Percentiles rank a stretch among this genome's conserved stretches.
Evolutionary conservation across 2,888 invertebrate species (phyloP).

Genomic region (Scaptomyza flava): DNA sequence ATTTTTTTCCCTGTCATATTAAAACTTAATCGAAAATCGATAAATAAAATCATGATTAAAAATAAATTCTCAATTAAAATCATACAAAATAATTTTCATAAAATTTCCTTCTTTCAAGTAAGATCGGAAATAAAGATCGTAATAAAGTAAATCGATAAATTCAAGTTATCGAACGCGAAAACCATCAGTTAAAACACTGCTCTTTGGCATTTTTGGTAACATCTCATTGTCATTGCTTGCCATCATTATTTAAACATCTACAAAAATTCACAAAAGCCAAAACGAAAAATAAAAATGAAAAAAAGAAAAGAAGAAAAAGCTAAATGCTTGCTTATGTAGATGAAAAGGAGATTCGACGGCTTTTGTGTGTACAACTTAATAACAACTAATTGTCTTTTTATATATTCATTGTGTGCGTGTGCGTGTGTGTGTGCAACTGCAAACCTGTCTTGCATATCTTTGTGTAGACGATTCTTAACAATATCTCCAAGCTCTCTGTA

Average conservation of each 20-base stretch:
- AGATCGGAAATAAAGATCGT: too few species aligned
- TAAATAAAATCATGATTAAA: too few species aligned
- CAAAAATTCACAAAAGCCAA: conserved; percentile 27
- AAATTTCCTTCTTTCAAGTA: background rate
- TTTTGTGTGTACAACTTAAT: conserved; percentile 76
- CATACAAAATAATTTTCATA: too few species aligned
- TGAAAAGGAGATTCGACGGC: conserved; percentile 66
- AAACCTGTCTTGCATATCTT: conserved; percentile 74
- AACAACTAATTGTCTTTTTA: conserved; percentile 83
- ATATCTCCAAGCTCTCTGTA: conserved; percentile 7
- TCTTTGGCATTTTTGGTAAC: too few species aligned
- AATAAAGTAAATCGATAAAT: conserved; percentile 14
- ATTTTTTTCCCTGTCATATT: too few species aligned
- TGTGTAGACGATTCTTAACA: conserved; percentile 36
- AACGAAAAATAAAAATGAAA: background rate
- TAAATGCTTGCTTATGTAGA: conserved; percentile 37
- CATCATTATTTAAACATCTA: conserved; percentile 64
- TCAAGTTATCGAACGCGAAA: too few species aligned
- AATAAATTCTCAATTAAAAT: too few species aligned
- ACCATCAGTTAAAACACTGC: too few species aligned
- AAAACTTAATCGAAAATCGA: too few species aligned
- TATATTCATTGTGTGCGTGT: conserved; percentile 65
- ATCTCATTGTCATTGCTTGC: conserved; percentile 48
- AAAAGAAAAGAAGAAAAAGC: conserved; percentile 6
- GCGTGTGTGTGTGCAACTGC: conserved; percentile 33